Conservation (phyloP, 2,888 invertebrate genomes). For the Pachliopta kotzebuea region DNA sequence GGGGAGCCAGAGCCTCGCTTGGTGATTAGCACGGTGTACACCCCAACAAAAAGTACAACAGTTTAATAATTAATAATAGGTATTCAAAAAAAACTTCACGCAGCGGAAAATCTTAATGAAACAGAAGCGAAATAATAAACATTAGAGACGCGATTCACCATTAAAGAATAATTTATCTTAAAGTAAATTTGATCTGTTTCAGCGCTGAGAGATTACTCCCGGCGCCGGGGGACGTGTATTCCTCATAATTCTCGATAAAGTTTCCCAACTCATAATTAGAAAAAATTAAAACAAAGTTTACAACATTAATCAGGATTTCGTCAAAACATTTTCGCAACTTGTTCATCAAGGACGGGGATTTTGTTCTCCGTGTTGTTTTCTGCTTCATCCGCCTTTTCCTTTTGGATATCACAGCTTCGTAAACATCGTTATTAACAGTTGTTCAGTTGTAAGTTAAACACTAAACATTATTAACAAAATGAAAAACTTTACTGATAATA, state of each 20-base stretch:
- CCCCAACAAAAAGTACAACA: no score
- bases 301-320: constrained; percentile 26
- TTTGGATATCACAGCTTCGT: no score
- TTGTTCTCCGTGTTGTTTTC: not conserved
- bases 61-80: no score
- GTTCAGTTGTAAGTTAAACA: no score
- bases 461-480: no score
- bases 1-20: no score
- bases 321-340: constrained; percentile 20
- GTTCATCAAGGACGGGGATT: constrained; percentile 18
- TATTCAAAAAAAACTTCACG: not conserved
- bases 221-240: constrained; percentile 3
- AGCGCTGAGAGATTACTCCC: constrained; percentile 5
- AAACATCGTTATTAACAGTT: no score
- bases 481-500: no score
- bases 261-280: constrained; percentile 21
- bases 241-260: constrained; percentile 24
- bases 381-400: no score
- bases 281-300: constrained; percentile 25
- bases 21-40: no score
- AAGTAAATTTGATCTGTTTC: constrained; percentile 14
- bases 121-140: not conserved
- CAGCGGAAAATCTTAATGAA: not conserved
- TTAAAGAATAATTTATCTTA: constrained; percentile 14
- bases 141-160: not conserved